These are phyloP conservation scores for Lonchura striata DNA, from an alignment of 2,113 vertebrate species.

Conservation along the genomic window DNA sequence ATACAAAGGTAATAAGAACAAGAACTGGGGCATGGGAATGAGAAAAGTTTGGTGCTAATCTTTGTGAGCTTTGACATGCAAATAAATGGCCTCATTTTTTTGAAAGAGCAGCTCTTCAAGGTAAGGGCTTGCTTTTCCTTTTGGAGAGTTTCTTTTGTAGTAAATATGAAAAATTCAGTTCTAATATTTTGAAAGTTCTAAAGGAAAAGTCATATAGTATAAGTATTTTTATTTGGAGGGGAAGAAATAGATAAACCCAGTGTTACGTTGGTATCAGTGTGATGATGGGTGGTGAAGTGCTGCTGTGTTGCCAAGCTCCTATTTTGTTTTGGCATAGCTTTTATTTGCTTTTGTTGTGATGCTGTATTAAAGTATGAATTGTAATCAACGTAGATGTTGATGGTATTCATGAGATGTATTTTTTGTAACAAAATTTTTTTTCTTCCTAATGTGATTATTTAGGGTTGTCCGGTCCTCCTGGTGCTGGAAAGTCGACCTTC, in stretches of 20 bases:
- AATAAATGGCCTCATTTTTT: not conserved
- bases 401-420: not conserved
- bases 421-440: not conserved
- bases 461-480: slow-evolving; percentile 96
- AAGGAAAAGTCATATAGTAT: not conserved
- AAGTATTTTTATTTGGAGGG: not conserved
- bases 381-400: not conserved
- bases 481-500: slow-evolving; percentile 96
- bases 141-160: not conserved
- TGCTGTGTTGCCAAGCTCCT: not conserved
- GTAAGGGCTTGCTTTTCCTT: not conserved
- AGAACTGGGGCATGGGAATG: not conserved
- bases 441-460: not conserved
- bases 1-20: not conserved
- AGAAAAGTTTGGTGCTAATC: not conserved
- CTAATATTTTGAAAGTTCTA: not conserved
- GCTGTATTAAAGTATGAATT: not conserved
- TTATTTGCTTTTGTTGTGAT: not conserved
- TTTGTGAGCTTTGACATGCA: not conserved
- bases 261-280: not conserved
- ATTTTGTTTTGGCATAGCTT: not conserved
- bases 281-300: not conserved
- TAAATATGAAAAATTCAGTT: not conserved
- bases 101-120: not conserved
- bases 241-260: not conserved